These are phyloP conservation scores for Catajapyx aquilonaris DNA, from an alignment of 1,140 invertebrate species.

Conservation along the genomic window DNA sequence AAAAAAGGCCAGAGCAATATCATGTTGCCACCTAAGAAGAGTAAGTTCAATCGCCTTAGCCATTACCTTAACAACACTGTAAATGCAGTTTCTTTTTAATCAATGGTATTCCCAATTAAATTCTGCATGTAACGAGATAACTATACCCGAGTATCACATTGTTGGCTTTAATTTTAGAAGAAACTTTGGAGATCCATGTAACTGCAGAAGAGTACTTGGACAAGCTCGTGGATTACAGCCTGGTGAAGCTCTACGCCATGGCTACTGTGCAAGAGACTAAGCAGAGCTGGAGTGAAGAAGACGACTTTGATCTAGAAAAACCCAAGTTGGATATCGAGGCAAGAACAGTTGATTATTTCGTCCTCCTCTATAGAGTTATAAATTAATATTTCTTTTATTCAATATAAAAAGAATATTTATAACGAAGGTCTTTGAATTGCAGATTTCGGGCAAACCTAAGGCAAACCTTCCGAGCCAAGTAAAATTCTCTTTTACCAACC, in stretches of 20 bases:
- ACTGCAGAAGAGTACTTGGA: constrained; percentile 33
- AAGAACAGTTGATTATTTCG: no score
- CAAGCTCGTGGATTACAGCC: constrained; percentile 41
- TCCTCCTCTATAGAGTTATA: no score
- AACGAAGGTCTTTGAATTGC: no score
- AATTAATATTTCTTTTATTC: no score
- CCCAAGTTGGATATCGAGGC: constrained; percentile 32
- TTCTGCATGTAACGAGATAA: no score
- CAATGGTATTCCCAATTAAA: no score
- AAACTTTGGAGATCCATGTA: constrained; percentile 16
- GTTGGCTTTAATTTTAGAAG: constrained; percentile 16
- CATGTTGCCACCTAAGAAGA: constrained; percentile 23
- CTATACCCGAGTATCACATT: not conserved
- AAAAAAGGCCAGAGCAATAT: constrained; percentile 37
- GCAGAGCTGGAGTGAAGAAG: constrained; percentile 44
- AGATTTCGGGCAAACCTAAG: no score
- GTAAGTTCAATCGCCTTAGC: constrained; percentile 12
- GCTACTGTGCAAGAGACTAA: constrained; percentile 41
- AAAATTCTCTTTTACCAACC: constrained; percentile 39
- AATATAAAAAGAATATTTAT: no score
- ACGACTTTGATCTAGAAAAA: constrained; percentile 40
- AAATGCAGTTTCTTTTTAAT: no score
- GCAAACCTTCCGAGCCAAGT: not conserved
- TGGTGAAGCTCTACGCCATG: constrained; percentile 42
- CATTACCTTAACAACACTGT: no score